Percentiles rank a stretch among this genome's conserved stretches.
These are phyloP conservation scores for Cantharis rustica DNA, from an alignment of 2,888 invertebrate species.

Conservation along the genomic window DNA sequence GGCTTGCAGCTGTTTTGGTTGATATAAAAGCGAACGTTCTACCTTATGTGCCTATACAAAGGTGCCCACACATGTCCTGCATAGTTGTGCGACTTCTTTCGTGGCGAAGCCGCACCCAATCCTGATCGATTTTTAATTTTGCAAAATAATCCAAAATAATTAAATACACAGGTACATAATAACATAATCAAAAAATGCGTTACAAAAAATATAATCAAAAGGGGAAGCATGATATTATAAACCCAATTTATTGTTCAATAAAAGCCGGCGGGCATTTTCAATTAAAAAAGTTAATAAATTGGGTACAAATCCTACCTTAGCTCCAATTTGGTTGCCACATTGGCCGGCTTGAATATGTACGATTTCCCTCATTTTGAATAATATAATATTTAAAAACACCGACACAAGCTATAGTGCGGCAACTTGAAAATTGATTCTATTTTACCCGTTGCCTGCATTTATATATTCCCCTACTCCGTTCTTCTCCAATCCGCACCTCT, in stretches of 20 bases:
- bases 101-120: background rate
- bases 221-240: background rate
- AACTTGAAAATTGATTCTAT: constrained; percentile 14
- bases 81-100: background rate
- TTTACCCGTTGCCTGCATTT: constrained; percentile 6
- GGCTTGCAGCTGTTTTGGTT: background rate
- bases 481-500: background rate
- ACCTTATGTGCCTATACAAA: background rate
- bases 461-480: constrained; percentile 17
- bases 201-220: background rate
- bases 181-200: background rate
- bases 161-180: background rate
- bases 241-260: background rate
- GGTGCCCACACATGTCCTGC: background rate
- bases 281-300: constrained; percentile 1
- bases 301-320: constrained; percentile 67
- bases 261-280: constrained; percentile 7
- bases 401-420: constrained; percentile 19
- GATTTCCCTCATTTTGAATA: constrained; percentile 80
- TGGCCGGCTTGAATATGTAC: constrained; percentile 84
- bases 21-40: background rate
- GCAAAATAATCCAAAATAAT: background rate
- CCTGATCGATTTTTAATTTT: background rate
- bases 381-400: constrained; percentile 29
- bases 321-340: constrained; percentile 82